Evolutionary conservation across 2,113 vertebrate genomes (phyloP), one percentile per base, ranked within the genome.

Genomic region (Agapornis roseicollis): DNA sequence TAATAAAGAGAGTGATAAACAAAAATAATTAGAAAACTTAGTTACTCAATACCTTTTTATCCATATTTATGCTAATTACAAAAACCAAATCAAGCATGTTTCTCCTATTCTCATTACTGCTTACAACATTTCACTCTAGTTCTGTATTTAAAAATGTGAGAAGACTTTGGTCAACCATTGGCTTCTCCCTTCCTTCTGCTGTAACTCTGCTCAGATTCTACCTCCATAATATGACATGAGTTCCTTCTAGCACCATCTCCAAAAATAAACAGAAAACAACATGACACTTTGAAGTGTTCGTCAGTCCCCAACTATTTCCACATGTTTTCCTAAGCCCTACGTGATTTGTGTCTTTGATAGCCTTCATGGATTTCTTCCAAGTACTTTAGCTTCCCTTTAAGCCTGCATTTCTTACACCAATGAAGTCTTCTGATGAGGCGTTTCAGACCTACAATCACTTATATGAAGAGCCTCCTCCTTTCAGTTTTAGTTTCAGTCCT

Each of bases 1-100:
- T 99, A 97, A 68, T 96, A 94, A 94, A 93, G 91, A 94, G 69
- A 85, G 60, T 13, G 9, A 78, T 44, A 87, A 65, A 73, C 16
- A 73, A 78, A 11, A 90, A 53, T 10, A 87, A 83, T 66, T 47
- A 92, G 68, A 80, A 92, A 53, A 22, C 20, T 63, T 53, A 58
- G 7, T 66, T 77, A n/a, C 15, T 92, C 74, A 47, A 73, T 22
- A 88, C 1, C 8, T 64, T 27, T 11, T 61, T 61, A 80, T 28
- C 4, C 6, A 77, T 17, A 39, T 39, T 72, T 39, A 85, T 10
- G 56, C 5, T 10, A 46, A 91, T 53, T 7, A 37, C 14, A 58
- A 61, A 84, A 18, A 70, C 2, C 7, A 64, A 68, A 60, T 49
- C 11, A 55, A 42, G 18, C 6, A 5, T 9, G 2, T 6, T 63